Evolutionary conservation across 2,888 invertebrate species (phyloP), one percentile per base, ranked within the genome.

Genomic region (Gnatocerus cornutus): DNA sequence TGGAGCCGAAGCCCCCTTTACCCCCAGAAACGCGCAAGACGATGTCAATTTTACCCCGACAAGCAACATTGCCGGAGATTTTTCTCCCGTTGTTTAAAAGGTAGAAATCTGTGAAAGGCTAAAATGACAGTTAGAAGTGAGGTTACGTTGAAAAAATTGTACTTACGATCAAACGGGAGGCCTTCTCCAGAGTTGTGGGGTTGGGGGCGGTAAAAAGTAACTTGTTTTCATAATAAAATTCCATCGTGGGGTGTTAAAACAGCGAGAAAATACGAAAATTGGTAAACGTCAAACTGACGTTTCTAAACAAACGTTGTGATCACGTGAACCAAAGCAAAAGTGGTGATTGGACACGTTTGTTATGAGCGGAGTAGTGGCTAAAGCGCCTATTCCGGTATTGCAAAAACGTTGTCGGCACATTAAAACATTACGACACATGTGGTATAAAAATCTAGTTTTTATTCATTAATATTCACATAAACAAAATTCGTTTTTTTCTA

Each of bases 1-100:
- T 97, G 0, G 99, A 99, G 0, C 99, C 99, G 85, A 99, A 99
- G 71, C 97, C 97, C 73, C 98, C 98, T 87, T 98, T 98, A 0
- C 98, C 98, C 4, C 97, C 97, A 55, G 88, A 77, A 3, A 93
- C 78, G 74, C 88, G 88, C 0, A 89, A 87, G 5, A 87, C 84
- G 27, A 92, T 84, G 74, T 90, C 86, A 30, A 92, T 80, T 16
- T 72, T 77, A 1, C 87, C 83, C 7, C 0, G n/a, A 0, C 13
- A 16, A n/a, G 8, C 12, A 1, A 13, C 50, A 41, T 65, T 13
- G 4, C 41, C 29, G 2, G 27, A 13, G 4, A 89, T 76, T 16
- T 74, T 58, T 78, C 78, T 81, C 12, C 84, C 84, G 72, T 83
- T 80, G 41, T 71, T 71, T 21, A 79, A 14, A 3, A 84, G 55